Evolutionary conservation across 2,113 vertebrate species (phyloP), one percentile per base, ranked within the genome.

Genomic region (Chamaetylas fuelleborni): DNA sequence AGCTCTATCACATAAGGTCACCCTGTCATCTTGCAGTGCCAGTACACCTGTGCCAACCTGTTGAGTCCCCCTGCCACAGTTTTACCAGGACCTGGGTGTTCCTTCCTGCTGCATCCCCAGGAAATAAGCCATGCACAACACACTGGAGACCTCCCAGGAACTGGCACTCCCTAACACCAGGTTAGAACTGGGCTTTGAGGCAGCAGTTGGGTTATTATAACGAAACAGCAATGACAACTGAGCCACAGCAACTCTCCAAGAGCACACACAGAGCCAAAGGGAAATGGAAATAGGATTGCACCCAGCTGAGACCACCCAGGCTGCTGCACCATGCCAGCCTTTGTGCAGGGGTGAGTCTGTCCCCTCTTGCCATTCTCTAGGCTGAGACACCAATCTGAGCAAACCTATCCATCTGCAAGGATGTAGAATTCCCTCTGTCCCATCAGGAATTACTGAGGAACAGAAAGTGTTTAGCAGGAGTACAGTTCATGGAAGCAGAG

Each of bases 291-390:
- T 16, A 23, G 80, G 31, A 91, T 29, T 76, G 26, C 14, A 31
- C 24, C 56, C 70, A 53, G 84, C 54, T 84, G 48, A 78, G 90
- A 64, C 87, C 83, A 88, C 92, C 83, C 69, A 89, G 77, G 19
- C 56, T 86, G 65, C 76, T 74, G 47, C 42, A 90, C 64, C 43
- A 3, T 40, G 47, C 51, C 54, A 85, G 33, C 28, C 43, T 28
- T 61, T 29, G 28, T 6, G 22, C 50, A 73, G 64, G 42, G 23
- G 1, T 29, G 14, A 60, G 12, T 10, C 51, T 67, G 43, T 29
- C 43, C 51, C 43, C 36, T 57, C 57, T 24, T 89, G 11, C 34
- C 56, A 3, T 34, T 51, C 51, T 83, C 64, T 8, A 60, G 38
- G 26, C 48, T 73, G 51, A 67, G 71, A 51, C 34, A 45, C 50